A percentile compares a stretch with the other conserved stretches of the same genome.
Evolutionary conservation across 2,113 vertebrate genomes (phyloP).

Genomic region (Triplophysa tibetana): DNA sequence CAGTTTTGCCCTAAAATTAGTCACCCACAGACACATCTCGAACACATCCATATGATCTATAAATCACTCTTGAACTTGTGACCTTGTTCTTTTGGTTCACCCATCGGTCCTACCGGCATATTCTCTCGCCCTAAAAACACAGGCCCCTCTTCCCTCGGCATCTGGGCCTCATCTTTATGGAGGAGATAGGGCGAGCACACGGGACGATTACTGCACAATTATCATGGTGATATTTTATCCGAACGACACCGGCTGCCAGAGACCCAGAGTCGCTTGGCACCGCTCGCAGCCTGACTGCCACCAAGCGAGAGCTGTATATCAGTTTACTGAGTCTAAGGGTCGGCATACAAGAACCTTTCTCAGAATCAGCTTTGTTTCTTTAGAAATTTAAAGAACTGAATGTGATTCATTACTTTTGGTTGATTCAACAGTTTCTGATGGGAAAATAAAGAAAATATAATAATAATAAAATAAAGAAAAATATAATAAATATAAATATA

Average conservation of each 20-base stretch:
- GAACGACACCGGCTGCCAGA: conserved; percentile 62
- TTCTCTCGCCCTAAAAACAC: conserved; percentile 31
- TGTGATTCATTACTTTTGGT: too few species aligned
- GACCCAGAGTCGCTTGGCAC: conserved; percentile 64
- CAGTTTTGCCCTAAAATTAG: conserved; percentile 31
- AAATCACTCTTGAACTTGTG: conserved; percentile 42
- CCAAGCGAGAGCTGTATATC: conserved; percentile 53
- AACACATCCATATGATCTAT: conserved; percentile 37
- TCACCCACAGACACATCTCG: conserved; percentile 34
- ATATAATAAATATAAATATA: too few species aligned
- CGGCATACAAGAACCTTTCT: too few species aligned
- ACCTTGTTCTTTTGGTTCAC: conserved; percentile 14
- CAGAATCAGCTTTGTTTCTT: too few species aligned
- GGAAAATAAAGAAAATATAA: too few species aligned
- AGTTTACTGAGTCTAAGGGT: conserved; percentile 56
- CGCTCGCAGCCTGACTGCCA: conserved; percentile 61
- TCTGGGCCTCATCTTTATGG: conserved; percentile 61
- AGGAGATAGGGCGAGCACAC: conserved; percentile 62
- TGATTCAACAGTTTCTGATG: too few species aligned
- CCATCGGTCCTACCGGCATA: neutral
- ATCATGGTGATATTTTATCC: conserved; percentile 70
- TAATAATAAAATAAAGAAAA: too few species aligned
- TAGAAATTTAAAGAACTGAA: too few species aligned
- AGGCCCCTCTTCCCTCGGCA: neutral
- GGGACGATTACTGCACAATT: conserved; percentile 71